Base-by-base conservation (phyloP, 2,888 invertebrate genomes). In the Eupithecia insigniata region DNA sequence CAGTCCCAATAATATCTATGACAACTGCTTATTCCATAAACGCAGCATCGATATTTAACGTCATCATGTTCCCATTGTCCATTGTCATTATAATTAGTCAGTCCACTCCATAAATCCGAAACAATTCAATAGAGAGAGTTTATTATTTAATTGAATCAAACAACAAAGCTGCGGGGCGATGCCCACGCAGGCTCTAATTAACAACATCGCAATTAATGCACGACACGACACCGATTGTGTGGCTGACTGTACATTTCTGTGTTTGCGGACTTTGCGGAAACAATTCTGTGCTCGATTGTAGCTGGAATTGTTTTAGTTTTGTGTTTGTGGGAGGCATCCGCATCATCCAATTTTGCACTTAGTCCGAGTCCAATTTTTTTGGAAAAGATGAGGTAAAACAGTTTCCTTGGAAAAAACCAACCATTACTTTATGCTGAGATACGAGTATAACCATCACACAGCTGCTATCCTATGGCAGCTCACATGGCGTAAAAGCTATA, bases 191-290 rank as follows among this genome's bases (percentile, higher is more conserved):
- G 86, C 87, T 81, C 90, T 91, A 92, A 92, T 92, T 92, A 92
- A 91, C 85, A 82, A 81, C 79, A 77, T 76, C 82, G 85, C 91
- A 91, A 92, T 92, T 92, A 92, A 91, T 88, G 76, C 84, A 76
- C 78, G 81, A 86, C 85, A 84, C 83, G 80, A 80, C 84, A 78
- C 83, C 81, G 85, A 87, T 88, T 87, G 85, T 86, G 80, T 83
- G 83, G 85, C 86, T 78, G 83, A 84, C 86, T 76, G 83, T 87
- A 87, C 86, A 34, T 36, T 64, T 64, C 75, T 69, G 79, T 55
- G 55, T 55, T 26, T 55, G 55, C 80, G 77, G 72, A 79, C 55
- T 77, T 80, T 80, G 82, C 74, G 55, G 72, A 72, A 69, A 75
- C 68, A 71, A 71, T 71, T 67, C 51, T 64, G 34, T 71, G 66